Evolutionary conservation across 37 sponge, comb jelly and placozoan species (phyloP).

Genomic region (Lycopodina hypogea): DNA sequence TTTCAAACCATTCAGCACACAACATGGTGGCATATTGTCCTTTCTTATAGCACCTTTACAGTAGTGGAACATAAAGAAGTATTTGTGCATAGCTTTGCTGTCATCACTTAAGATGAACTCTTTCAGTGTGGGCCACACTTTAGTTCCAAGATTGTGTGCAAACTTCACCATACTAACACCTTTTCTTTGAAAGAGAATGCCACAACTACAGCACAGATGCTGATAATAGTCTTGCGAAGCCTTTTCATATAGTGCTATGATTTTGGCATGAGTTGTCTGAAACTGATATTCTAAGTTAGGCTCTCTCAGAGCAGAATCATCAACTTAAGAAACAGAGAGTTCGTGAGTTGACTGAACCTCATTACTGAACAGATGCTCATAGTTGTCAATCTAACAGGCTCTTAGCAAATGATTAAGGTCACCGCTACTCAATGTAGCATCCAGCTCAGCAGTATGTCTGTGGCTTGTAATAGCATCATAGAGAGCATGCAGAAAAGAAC

Average conservation of each 20-base stretch:
- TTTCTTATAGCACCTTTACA: conserved; percentile 30
- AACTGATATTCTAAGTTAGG: conserved; percentile 7
- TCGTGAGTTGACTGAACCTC: no score
- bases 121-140: conserved; percentile 43
- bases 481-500: neutral
- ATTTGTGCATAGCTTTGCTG: neutral
- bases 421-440: no score
- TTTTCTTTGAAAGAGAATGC: conserved; percentile 28
- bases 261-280: no score
- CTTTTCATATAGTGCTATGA: conserved; percentile 29
- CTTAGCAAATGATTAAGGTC: no score
- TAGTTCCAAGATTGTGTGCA: conserved; percentile 1
- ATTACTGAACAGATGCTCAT: neutral
- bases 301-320: neutral
- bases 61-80: conserved; percentile 46
- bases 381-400: neutral
- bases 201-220: conserved; percentile 53
- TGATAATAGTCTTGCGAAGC: no score
- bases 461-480: no score
- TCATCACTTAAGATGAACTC: no score
- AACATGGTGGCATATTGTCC: conserved; percentile 47
- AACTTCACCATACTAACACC: conserved; percentile 15
- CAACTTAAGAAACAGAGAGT: no score
- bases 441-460: no score
- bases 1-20: conserved; percentile 77